Conservation (phyloP, 2,797 vertebrate species). For the Paramormyrops hopkinsi region DNA sequence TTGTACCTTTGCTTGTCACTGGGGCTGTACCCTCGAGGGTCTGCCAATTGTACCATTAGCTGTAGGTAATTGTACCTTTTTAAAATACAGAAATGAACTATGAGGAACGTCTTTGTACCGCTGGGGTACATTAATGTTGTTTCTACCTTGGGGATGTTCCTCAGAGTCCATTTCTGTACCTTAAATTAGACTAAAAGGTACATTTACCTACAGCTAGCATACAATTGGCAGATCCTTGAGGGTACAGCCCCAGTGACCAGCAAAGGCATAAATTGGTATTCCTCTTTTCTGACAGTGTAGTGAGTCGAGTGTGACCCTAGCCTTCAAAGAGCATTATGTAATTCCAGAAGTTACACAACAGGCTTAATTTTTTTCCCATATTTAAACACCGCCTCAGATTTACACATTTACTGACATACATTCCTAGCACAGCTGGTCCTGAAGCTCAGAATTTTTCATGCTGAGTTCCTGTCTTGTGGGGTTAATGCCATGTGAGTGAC, state of each 20-base stretch:
- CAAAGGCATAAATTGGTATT: neutral
- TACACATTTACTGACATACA: neutral
- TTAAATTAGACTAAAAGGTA: neutral
- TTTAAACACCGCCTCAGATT: neutral
- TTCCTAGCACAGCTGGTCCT: neutral
- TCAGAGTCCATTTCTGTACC: neutral
- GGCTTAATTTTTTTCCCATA: neutral
- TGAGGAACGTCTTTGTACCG: neutral
- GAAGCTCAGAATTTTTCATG: neutral
- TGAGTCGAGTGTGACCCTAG: neutral
- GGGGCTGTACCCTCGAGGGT: neutral
- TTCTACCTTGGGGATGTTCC: neutral
- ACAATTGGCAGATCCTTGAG: neutral
- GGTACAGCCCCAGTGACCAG: neutral
- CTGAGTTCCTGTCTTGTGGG: neutral
- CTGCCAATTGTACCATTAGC: neutral
- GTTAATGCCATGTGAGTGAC: neutral
- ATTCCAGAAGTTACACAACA: conserved; percentile 1
- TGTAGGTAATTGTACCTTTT: neutral
- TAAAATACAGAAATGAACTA: neutral
- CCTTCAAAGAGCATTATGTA: neutral
- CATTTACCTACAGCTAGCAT: neutral
- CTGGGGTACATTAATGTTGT: neutral
- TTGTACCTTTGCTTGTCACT: neutral
- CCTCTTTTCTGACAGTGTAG: neutral